A percentile compares a stretch with the other conserved stretches of the same genome.
Evolutionary conservation across 1,140 invertebrate species (phyloP).

Genomic region (Leptinotarsa lineolata): DNA sequence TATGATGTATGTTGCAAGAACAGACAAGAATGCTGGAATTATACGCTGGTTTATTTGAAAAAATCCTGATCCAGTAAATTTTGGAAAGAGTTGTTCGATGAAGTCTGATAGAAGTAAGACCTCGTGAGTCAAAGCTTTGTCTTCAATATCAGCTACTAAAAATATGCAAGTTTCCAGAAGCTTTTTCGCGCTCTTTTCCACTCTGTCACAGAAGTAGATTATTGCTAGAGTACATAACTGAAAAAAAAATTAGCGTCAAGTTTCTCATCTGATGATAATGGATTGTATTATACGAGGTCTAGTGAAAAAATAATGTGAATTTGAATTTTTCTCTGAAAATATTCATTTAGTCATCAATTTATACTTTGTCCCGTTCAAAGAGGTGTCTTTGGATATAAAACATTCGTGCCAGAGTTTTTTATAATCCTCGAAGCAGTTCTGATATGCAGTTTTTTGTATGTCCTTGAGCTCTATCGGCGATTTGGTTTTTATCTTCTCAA

Average conservation of each 20-base stretch:
- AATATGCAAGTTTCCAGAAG: background rate
- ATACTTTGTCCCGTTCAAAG: no score
- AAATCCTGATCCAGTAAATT: constrained; percentile 12
- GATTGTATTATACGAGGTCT: no score
- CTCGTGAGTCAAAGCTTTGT: background rate
- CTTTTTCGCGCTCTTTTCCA: constrained; percentile 10
- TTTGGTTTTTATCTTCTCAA: no score
- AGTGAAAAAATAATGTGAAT: no score
- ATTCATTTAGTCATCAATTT: no score
- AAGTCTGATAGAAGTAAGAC: background rate
- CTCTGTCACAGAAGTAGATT: background rate
- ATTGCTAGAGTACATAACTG: background rate
- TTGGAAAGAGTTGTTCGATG: background rate
- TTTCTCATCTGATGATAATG: no score
- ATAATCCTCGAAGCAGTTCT: no score
- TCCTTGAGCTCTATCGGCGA: no score
- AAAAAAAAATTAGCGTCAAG: background rate
- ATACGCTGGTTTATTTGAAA: constrained; percentile 3
- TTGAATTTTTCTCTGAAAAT: no score
- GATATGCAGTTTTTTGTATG: no score
- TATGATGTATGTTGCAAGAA: constrained; percentile 26
- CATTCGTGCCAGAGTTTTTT: no score
- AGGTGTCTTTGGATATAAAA: no score
- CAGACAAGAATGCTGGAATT: constrained; percentile 3
- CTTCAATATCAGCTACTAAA: background rate